phyloP scores from a whole-genome alignment of 2,888 invertebrate genomes.

The Aleiodes testaceus region DNA sequence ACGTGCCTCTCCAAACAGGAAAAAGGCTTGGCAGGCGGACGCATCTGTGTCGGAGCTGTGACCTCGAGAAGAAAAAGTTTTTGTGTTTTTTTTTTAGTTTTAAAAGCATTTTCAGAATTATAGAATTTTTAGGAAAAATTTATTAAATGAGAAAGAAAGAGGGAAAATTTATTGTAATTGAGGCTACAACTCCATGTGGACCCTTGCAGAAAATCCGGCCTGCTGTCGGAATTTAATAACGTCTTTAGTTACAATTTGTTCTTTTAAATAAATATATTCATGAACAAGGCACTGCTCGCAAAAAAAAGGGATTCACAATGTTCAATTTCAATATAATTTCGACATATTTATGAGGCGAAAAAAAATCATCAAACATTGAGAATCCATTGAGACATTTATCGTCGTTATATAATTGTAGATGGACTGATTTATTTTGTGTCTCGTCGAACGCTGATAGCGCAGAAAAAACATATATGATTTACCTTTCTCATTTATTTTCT shows the following conservation, averaged over 20 bases:
- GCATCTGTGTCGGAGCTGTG: conserved; percentile 61
- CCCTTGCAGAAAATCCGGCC: conserved; percentile 64
- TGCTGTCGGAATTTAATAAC: conserved; percentile 57
- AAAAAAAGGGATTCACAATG: conserved; percentile 52
- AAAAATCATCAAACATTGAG: conserved; percentile 2
- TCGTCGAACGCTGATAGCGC: conserved; percentile 18
- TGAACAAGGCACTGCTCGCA: conserved; percentile 71
- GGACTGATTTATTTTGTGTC: conserved; percentile 47
- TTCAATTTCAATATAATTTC: conserved; percentile 45
- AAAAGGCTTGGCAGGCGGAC: conserved; percentile 61
- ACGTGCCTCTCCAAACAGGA: conserved; percentile 58
- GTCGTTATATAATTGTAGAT: conserved; percentile 46
- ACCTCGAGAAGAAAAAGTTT: conserved; percentile 49
- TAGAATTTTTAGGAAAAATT: conserved; percentile 7
- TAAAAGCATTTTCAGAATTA: neutral
- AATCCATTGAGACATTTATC: conserved; percentile 37
- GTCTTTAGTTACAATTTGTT: conserved; percentile 43
- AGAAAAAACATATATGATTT: neutral
- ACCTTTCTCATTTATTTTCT: neutral
- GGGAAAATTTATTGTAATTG: conserved; percentile 38
- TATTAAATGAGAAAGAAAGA: neutral
- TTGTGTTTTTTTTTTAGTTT: neutral
- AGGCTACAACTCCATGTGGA: conserved; percentile 64
- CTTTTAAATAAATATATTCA: conserved; percentile 65
- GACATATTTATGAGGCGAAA: neutral